These are phyloP conservation scores for Calephelis nemesis DNA, from an alignment of 1,140 invertebrate genomes.

Conservation along the genomic window DNA sequence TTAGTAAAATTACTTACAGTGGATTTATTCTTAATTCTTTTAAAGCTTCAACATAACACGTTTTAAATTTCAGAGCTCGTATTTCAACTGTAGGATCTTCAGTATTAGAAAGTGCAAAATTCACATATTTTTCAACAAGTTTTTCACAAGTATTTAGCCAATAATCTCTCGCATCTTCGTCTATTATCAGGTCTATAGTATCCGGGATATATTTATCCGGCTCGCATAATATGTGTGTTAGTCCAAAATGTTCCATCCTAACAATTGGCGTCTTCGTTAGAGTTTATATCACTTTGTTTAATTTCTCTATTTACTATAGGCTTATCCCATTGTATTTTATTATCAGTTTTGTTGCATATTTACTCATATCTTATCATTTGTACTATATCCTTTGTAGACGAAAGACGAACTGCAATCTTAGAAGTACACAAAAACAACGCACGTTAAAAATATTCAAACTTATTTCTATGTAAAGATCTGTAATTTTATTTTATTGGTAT, in stretches of 20 bases:
- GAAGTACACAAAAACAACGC: background rate
- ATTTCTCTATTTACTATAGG: slow-evolving; percentile 43
- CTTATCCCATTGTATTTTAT: slow-evolving; percentile 65
- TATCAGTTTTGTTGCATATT: slow-evolving; percentile 17
- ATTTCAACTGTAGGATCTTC: slow-evolving; percentile 86
- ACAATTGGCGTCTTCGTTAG: slow-evolving; percentile 22
- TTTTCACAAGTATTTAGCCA: slow-evolving; percentile 96
- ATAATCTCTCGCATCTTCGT: slow-evolving; percentile 93
- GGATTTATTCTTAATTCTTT: slow-evolving; percentile 89
- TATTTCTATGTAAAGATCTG: too few relatives aligned
- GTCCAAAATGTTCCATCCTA: slow-evolving; percentile 71
- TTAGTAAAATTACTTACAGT: slow-evolving; percentile 81
- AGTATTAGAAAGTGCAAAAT: slow-evolving; percentile 89
- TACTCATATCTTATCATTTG: slow-evolving; percentile 2
- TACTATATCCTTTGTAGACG: slow-evolving; percentile 6
- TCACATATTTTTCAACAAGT: slow-evolving; percentile 87
- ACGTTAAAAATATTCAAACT: background rate
- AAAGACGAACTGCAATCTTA: background rate
- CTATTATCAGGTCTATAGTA: slow-evolving; percentile 91
- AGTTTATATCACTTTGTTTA: slow-evolving; percentile 27
- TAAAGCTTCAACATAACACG: slow-evolving; percentile 90
- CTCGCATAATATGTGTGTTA: slow-evolving; percentile 66
- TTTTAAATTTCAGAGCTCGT: slow-evolving; percentile 89
- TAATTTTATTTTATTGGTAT: too few relatives aligned
- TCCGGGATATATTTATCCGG: slow-evolving; percentile 89